Base-by-base conservation (phyloP, 2,797 vertebrate species). In the Rhinichthys osculus region DNA sequence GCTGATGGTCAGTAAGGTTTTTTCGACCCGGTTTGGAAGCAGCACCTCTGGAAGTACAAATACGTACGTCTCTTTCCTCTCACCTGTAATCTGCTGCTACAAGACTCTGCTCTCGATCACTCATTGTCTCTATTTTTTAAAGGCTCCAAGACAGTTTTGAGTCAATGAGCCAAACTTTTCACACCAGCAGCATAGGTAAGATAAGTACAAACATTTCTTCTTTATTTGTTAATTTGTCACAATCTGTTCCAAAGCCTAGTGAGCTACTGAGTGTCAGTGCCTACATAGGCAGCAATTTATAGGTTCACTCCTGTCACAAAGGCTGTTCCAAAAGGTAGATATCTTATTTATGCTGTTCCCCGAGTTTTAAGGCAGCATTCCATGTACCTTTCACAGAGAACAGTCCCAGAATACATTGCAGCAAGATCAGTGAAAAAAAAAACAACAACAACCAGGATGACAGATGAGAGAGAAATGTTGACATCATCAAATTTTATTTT, bases 1-100 rank as follows among this genome's bases (percentile, higher is more conserved):
- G 82, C 92, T 97, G 91, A 97, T 97, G 96, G 95, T 97, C 91
- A 97, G 96, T 92, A 97, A 96, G 92, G 96, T 97, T 77, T 97
- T 97, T 92, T 96, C 96, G 82, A 95, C 95, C 78, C 94, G 94
- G 89, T 93, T 96, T 90, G 96, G 96, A 90, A 95, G 96, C 91
- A 96, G 95, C 90, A 93, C 95, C 91, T 93, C 93, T 86, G 96
- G 95, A 89, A 97, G 96, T 88, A 96, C 96, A 85, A 96, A 93
- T 92, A 96, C 95, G 96, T 97, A 94, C 95, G 88, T 72, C 17
- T 3, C 33, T 71, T 62, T 42, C 23, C 64, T 38, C 4, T 52
- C 13, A 81, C 17, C 17, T 73, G 7, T 23, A 17, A 27, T 57
- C 35, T 40, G 30, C 27, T 67, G 40, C 40, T 35, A 13, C 82